A percentile compares a stretch with the other conserved stretches of the same genome.
Conservation (phyloP, 1,140 invertebrate species). For the Drosophila nebulosa region DNA sequence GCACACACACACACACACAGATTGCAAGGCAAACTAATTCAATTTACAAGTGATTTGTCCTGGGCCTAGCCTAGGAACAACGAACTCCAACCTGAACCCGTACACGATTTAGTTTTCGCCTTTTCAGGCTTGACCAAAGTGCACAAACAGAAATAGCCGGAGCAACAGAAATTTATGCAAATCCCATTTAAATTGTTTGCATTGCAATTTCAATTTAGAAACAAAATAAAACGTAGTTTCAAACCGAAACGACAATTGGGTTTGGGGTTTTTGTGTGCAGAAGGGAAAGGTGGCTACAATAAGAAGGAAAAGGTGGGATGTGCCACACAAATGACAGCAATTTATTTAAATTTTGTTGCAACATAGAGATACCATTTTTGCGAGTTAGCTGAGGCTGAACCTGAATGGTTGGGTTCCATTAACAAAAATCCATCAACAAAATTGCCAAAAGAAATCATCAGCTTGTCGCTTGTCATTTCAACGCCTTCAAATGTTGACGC, state of each 20-base stretch:
- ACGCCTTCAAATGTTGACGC: conserved; percentile 67
- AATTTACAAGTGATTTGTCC: conserved; percentile 78
- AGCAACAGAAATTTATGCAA: conserved; percentile 65
- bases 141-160: conserved; percentile 9
- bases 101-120: not conserved
- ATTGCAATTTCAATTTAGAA: conserved; percentile 79
- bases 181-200: conserved; percentile 79
- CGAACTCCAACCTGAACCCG: conserved; percentile 38
- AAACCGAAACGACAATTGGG: conserved; percentile 2
- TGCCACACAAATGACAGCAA: conserved; percentile 63
- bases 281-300: not conserved
- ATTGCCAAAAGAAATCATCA: conserved; percentile 69
- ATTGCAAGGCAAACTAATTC: conserved; percentile 65
- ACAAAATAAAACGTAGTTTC: conserved; percentile 65
- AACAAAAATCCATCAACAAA: conserved; percentile 72
- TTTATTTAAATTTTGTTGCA: conserved; percentile 72
- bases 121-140: conserved; percentile 60
- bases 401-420: conserved; percentile 54
- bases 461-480: conserved; percentile 62
- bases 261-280: not conserved
- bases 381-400: conserved; percentile 18
- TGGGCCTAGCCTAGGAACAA: conserved; percentile 49
- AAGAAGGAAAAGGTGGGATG: not conserved
- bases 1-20: not conserved
- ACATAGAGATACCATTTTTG: conserved; percentile 40